These are phyloP conservation scores for Cryptomyrus ogoouensis DNA, from an alignment of 2,113 vertebrate species.

Conservation along the genomic window DNA sequence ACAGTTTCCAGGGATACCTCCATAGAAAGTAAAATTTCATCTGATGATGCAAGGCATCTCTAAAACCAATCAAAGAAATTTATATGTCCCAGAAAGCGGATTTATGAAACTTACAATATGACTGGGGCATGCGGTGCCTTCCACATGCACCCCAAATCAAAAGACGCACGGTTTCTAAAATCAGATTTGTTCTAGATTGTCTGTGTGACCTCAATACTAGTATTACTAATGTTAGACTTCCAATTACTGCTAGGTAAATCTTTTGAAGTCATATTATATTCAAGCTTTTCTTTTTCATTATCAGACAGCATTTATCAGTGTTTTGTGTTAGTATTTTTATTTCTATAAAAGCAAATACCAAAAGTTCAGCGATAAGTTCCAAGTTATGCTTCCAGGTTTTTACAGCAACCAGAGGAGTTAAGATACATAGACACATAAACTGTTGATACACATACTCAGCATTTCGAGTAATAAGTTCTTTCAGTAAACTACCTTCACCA, in stretches of 20 bases:
- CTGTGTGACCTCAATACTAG: neutral
- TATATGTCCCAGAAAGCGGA: neutral
- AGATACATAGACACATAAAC: neutral
- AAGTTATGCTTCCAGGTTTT: neutral
- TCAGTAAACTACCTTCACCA: neutral
- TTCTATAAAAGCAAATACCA: neutral
- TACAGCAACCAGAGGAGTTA: neutral
- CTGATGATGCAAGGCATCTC: slow-evolving; percentile 8
- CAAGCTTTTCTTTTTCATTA: neutral
- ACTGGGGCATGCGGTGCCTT: neutral
- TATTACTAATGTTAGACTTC: neutral
- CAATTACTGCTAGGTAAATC: neutral
- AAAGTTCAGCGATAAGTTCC: neutral
- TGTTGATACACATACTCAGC: neutral
- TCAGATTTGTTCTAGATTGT: neutral
- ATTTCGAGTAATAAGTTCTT: neutral
- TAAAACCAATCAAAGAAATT: neutral
- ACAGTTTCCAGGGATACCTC: slow-evolving; percentile 12
- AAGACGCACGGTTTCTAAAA: neutral
- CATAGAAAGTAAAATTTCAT: neutral
- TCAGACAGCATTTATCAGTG: neutral
- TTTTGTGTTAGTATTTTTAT: neutral
- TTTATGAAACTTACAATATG: slow-evolving; percentile 2
- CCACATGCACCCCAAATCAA: neutral
- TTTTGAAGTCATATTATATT: neutral